phyloP scores from a whole-genome alignment of 2,113 vertebrate species.

The Barnardius zonarius region DNA sequence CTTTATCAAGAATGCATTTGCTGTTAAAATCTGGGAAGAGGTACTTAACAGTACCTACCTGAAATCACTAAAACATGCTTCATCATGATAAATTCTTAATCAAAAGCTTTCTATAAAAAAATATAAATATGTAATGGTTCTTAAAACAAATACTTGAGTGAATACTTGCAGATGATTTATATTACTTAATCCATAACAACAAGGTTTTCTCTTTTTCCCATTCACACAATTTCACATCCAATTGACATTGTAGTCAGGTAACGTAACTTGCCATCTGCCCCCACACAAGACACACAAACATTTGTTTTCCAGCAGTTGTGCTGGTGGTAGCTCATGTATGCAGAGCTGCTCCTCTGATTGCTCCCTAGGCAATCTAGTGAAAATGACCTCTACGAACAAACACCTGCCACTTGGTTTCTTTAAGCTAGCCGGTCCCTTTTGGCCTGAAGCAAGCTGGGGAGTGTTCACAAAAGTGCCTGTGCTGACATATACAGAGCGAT shows the following conservation, averaged over 20 bases:
- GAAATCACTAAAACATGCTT: neutral
- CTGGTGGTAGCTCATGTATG: neutral
- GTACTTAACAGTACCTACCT: neutral
- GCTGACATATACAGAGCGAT: neutral
- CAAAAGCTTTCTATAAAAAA: neutral
- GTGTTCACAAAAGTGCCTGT: fast-evolving
- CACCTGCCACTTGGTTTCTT: neutral
- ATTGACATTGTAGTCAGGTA: neutral
- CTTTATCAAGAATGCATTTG: neutral
- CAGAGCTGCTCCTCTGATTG: neutral
- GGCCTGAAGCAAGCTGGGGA: neutral
- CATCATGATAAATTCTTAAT: neutral
- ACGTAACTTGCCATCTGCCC: neutral
- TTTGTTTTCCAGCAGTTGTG: slow-evolving; percentile 37
- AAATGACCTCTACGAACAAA: neutral
- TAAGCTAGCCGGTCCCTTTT: neutral
- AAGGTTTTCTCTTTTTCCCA: neutral
- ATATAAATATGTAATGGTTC: neutral
- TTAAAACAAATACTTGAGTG: neutral
- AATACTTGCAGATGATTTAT: neutral
- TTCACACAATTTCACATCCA: neutral
- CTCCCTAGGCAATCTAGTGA: neutral
- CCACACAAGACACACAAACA: neutral
- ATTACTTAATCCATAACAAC: neutral
- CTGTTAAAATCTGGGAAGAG: neutral